Evolutionary conservation across 2,113 vertebrate genomes (phyloP).

Genomic region (Leptocoma aspasia): DNA sequence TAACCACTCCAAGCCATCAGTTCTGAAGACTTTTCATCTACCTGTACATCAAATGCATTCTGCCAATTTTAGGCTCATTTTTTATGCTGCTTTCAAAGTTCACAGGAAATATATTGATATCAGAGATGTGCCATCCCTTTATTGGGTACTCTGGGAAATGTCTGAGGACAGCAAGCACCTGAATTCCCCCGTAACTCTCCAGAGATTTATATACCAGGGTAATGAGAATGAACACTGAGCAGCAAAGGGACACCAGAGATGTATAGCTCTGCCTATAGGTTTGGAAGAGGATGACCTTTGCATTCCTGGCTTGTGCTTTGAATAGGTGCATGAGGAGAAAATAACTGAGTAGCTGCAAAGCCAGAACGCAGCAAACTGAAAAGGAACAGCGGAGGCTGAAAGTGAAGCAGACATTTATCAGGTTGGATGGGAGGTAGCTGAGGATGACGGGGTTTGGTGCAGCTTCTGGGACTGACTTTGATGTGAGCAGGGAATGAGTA

Average conservation of each 20-base stretch:
- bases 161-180: not conserved
- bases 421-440: not conserved
- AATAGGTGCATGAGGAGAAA: not conserved
- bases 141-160: not conserved
- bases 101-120: not conserved
- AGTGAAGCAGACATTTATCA: not conserved
- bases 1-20: not conserved
- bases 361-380: not conserved
- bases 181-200: not conserved
- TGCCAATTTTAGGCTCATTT: not conserved
- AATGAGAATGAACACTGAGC: not conserved
- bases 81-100: conserved; percentile 13
- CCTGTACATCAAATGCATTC: not conserved
- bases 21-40: not conserved
- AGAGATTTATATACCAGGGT: not conserved
- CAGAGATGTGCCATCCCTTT: not conserved
- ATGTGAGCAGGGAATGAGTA: not conserved
- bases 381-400: not conserved
- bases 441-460: not conserved
- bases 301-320: not conserved
- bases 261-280: not conserved
- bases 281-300: not conserved
- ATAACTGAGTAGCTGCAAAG: not conserved
- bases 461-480: not conserved
- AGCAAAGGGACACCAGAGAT: not conserved